A percentile compares a stretch with the other conserved stretches of the same genome.
Evolutionary conservation across 1,140 invertebrate genomes (phyloP).

Genomic region (Drosophila simulans): DNA sequence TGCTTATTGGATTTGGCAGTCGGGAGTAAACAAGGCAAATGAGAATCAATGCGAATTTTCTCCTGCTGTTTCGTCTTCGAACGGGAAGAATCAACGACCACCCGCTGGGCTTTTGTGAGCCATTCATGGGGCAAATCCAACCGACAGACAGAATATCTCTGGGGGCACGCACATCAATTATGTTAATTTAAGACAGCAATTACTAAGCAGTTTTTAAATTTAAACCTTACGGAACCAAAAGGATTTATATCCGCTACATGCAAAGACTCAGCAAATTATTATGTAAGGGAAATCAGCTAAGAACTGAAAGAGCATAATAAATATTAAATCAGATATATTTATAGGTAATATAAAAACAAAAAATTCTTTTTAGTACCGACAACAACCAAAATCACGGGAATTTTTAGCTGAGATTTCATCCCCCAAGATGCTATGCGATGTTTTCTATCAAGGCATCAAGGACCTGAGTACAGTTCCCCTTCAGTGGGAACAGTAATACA

Average conservation of each 20-base stretch:
- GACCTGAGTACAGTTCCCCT: slow-evolving; percentile 62
- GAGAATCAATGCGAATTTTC: slow-evolving; percentile 66
- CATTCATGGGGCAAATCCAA: slow-evolving; percentile 5
- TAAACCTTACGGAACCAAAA: slow-evolving; percentile 29
- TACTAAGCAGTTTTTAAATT: slow-evolving; percentile 63
- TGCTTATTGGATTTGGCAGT: slow-evolving; percentile 76
- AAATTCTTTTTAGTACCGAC: slow-evolving; percentile 27
- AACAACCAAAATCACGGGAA: slow-evolving; percentile 32
- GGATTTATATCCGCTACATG: slow-evolving; percentile 12
- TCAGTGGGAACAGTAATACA: not conserved
- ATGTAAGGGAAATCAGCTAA: not conserved
- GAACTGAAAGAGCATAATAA: slow-evolving; percentile 22
- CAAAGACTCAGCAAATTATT: not conserved
- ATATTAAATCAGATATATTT: not conserved
- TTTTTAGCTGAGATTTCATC: slow-evolving; percentile 30
- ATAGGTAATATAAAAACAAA: not conserved
- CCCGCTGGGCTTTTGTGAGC: slow-evolving; percentile 68
- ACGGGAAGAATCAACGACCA: slow-evolving; percentile 39
- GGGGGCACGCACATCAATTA: slow-evolving; percentile 67
- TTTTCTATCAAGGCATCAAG: slow-evolving; percentile 49
- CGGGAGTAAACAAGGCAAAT: slow-evolving; percentile 55
- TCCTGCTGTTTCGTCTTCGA: slow-evolving; percentile 25
- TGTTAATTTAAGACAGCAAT: slow-evolving; percentile 75
- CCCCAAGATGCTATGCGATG: slow-evolving; percentile 15
- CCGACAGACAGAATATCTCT: slow-evolving; percentile 19